These are phyloP conservation scores for Malurus alboscapulatus DNA, from an alignment of 2,113 vertebrate species.

Conservation along the genomic window DNA sequence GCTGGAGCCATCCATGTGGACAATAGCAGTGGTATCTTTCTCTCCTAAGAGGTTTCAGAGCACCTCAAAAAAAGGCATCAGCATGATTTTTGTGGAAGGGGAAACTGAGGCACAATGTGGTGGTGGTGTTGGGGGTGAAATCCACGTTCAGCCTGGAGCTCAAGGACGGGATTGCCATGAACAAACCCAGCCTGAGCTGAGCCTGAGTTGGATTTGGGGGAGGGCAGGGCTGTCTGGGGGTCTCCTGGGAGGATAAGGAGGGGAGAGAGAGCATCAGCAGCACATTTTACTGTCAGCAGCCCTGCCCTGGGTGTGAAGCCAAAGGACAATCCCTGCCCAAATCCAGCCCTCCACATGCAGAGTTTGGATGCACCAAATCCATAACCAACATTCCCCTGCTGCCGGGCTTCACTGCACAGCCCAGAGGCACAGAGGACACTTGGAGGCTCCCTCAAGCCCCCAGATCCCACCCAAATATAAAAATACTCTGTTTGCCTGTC, in stretches of 20 bases:
- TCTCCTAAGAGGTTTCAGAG: neutral
- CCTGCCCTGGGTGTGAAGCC: neutral
- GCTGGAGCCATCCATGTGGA: neutral
- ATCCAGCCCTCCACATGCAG: fast-evolving
- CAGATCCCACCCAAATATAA: fast-evolving
- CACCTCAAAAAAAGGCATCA: neutral
- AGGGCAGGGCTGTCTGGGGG: neutral
- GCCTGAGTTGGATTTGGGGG: neutral
- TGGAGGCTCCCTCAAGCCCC: neutral
- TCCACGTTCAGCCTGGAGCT: neutral
- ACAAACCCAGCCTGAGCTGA: neutral
- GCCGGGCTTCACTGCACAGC: neutral
- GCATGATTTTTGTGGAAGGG: fast-evolving
- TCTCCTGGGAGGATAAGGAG: neutral
- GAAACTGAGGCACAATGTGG: neutral
- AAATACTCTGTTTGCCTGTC: fast-evolving
- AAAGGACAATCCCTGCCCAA: neutral
- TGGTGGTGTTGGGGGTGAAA: fast-evolving
- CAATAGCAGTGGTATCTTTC: neutral
- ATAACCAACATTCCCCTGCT: neutral
- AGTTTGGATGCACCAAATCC: fast-evolving
- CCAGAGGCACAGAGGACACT: neutral
- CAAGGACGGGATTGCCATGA: fast-evolving
- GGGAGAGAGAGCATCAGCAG: neutral
- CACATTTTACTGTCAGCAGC: fast-evolving